These are phyloP conservation scores for Andrena flavipes DNA, from an alignment of 2,888 invertebrate species.

Conservation along the genomic window DNA sequence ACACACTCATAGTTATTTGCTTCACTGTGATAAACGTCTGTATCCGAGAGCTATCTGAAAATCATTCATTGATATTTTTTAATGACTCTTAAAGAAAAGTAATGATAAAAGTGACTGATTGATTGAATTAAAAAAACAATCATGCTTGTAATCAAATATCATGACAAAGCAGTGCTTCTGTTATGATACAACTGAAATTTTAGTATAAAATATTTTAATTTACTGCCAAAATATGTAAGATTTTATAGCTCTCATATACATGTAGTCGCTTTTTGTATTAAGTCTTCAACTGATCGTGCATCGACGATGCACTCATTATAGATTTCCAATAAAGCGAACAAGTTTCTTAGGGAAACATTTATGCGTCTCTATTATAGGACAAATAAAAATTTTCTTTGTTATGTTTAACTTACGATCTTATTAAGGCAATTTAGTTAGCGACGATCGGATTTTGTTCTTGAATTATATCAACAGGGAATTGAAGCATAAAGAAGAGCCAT, in stretches of 20 bases:
- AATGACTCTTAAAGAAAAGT: constrained; percentile 5
- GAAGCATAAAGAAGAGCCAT: constrained; percentile 16
- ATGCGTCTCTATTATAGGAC: constrained; percentile 49
- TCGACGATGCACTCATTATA: constrained; percentile 59
- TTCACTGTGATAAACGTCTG: constrained; percentile 65
- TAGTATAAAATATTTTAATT: background rate
- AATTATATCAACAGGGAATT: constrained; percentile 32
- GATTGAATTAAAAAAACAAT: constrained; percentile 19
- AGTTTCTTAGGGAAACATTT: constrained; percentile 57
- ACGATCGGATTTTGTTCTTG: constrained; percentile 27
- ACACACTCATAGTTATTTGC: constrained; percentile 40
- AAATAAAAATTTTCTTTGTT: constrained; percentile 61
- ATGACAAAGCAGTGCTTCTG: constrained; percentile 5
- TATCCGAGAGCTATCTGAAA: constrained; percentile 67
- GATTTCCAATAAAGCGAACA: constrained; percentile 69
- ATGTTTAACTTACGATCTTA: constrained; percentile 61
- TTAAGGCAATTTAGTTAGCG: constrained; percentile 73
- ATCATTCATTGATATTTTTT: constrained; percentile 17
- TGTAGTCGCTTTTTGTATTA: constrained; percentile 53
- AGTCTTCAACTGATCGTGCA: constrained; percentile 58
- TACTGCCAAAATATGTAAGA: constrained; percentile 12
- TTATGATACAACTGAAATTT: background rate
- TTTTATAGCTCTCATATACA: constrained; percentile 67
- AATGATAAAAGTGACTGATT: background rate
- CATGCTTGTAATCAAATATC: constrained; percentile 5